Percentiles rank a stretch among this genome's conserved stretches.
Conservation (phyloP, 2,797 vertebrate species). For the Phataginus tricuspis region DNA sequence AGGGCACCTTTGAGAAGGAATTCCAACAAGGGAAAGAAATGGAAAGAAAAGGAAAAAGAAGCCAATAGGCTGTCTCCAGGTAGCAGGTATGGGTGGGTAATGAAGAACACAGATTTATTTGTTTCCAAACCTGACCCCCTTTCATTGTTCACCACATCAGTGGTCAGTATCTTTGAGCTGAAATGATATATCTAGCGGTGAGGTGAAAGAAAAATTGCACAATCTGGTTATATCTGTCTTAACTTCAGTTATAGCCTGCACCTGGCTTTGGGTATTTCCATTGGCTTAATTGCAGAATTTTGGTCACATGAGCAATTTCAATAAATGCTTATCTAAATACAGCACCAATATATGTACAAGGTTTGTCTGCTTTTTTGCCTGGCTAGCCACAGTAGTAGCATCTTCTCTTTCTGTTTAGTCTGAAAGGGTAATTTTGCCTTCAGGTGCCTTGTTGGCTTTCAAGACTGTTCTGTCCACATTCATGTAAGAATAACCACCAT, state of each 20-base stretch:
- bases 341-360: not conserved
- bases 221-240: not conserved
- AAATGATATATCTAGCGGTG: not conserved
- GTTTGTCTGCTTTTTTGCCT: not conserved
- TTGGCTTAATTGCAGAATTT: constrained; percentile 20
- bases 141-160: not conserved
- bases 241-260: not conserved
- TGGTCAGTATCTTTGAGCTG: not conserved
- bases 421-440: not conserved
- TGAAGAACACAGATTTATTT: not conserved
- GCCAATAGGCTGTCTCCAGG: constrained; percentile 84
- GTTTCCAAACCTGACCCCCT: not conserved
- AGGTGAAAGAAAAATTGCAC: not conserved
- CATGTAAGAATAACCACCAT: not conserved
- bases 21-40: constrained; percentile 87
- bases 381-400: not conserved
- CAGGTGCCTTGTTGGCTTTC: not conserved
- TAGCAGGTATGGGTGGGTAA: constrained; percentile 87
- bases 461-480: not conserved
- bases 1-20: constrained; percentile 87
- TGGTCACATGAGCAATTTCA: not conserved
- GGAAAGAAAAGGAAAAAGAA: constrained; percentile 86
- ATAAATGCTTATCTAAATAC: not conserved
- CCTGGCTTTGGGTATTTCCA: not conserved
- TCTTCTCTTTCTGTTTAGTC: not conserved